Percentiles rank a stretch among this genome's conserved stretches.
phyloP scores from a whole-genome alignment of 2,113 vertebrate species.

The Actenoides hombroni region DNA sequence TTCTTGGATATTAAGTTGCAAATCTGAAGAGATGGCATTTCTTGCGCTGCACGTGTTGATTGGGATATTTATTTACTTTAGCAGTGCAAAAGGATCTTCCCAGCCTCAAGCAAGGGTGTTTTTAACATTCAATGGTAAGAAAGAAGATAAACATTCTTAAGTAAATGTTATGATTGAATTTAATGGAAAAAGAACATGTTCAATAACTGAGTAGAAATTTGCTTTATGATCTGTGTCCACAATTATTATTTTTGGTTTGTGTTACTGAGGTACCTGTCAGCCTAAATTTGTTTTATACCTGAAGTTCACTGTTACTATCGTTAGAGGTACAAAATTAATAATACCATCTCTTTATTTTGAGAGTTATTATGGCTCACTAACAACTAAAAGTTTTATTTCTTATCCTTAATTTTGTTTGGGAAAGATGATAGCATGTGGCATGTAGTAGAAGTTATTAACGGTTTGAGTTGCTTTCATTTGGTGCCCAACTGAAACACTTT shows the following conservation, averaged over 20 bases:
- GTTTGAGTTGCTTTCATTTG: neutral
- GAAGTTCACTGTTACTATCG: neutral
- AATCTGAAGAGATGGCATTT: constrained; percentile 74
- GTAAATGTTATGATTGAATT: constrained; percentile 41
- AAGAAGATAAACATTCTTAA: constrained; percentile 56
- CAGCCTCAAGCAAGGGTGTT: constrained; percentile 81
- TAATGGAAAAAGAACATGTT: neutral
- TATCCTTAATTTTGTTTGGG: neutral
- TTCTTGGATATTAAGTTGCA: constrained; percentile 67
- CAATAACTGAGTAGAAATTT: neutral
- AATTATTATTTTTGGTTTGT: neutral
- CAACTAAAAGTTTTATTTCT: neutral
- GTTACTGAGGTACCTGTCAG: neutral
- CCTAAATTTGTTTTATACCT: neutral
- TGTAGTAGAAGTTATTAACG: neutral
- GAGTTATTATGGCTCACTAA: neutral
- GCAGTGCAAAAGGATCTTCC: constrained; percentile 72
- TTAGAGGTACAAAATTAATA: neutral
- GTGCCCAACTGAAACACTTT: neutral
- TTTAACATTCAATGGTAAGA: constrained; percentile 82
- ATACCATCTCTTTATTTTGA: neutral
- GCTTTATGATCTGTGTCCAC: neutral
- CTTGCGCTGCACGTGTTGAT: constrained; percentile 56
- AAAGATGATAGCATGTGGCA: neutral
- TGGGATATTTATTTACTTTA: constrained; percentile 72